phyloP scores from a whole-genome alignment of 2,888 invertebrate genomes.

The Congeria kusceri region DNA sequence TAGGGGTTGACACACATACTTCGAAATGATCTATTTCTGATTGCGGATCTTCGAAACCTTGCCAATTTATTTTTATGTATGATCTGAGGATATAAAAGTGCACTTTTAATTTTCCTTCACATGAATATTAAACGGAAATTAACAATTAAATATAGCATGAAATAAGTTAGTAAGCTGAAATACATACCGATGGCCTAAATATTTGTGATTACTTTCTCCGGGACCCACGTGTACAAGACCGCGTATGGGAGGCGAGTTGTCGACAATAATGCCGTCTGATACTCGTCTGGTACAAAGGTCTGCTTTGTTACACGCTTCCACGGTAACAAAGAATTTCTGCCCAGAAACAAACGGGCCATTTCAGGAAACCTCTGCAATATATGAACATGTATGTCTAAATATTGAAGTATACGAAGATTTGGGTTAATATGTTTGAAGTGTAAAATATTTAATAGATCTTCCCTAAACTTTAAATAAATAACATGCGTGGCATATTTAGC shows the following conservation, averaged over 20 bases:
- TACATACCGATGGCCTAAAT: background rate
- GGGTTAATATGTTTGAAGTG: too few relatives aligned
- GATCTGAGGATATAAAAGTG: background rate
- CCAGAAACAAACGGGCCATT: constrained; percentile 44
- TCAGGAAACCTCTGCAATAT: background rate
- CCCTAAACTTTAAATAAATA: too few relatives aligned
- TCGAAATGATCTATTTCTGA: constrained; percentile 62
- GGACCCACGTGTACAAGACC: constrained; percentile 62
- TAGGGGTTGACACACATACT: constrained; percentile 51
- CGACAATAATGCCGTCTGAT: constrained; percentile 65
- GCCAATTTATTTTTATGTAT: constrained; percentile 10
- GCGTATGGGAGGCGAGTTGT: constrained; percentile 64
- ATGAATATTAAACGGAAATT: background rate
- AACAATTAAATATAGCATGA: background rate
- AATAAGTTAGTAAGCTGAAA: too few relatives aligned
- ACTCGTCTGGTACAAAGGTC: constrained; percentile 51
- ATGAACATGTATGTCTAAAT: background rate
- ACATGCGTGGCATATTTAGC: too few relatives aligned
- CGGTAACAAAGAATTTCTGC: constrained; percentile 53
- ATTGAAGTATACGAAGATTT: too few relatives aligned
- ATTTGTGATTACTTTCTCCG: constrained; percentile 1
- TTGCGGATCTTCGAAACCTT: constrained; percentile 60
- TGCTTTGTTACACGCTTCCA: constrained; percentile 67
- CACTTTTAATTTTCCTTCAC: background rate
- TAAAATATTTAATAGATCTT: too few relatives aligned